Evolutionary conservation across 2,888 invertebrate genomes (phyloP).

Genomic region (Petrolisthes manimaculis): DNA sequence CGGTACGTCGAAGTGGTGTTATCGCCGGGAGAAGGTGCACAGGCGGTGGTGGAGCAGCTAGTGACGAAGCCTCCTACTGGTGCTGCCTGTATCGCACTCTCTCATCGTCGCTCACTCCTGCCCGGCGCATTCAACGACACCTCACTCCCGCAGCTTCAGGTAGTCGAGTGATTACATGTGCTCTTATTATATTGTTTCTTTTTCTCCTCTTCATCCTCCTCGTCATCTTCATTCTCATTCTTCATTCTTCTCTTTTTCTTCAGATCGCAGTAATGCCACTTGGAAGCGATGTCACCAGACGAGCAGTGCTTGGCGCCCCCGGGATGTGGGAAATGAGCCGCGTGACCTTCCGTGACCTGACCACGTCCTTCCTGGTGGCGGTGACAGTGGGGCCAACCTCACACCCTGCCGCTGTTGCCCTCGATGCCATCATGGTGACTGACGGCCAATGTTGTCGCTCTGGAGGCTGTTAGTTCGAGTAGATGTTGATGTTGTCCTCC

Average conservation of each 20-base stretch:
- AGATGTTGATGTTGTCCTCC: too few relatives aligned
- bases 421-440: slow-evolving; percentile 47
- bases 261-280: slow-evolving; percentile 51
- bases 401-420: slow-evolving; percentile 28
- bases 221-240: neutral
- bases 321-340: slow-evolving; percentile 54
- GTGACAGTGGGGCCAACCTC: slow-evolving; percentile 47
- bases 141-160: slow-evolving; percentile 22
- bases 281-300: slow-evolving; percentile 19
- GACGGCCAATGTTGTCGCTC: slow-evolving; percentile 52
- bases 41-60: slow-evolving; percentile 34
- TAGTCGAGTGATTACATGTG: too few relatives aligned
- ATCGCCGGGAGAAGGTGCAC: slow-evolving; percentile 32
- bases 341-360: slow-evolving; percentile 41
- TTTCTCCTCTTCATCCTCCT: neutral
- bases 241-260: neutral
- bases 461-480: slow-evolving; percentile 36
- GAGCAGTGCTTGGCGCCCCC: slow-evolving; percentile 32
- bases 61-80: slow-evolving; percentile 30
- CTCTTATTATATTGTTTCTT: too few relatives aligned
- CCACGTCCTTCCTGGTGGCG: slow-evolving; percentile 50
- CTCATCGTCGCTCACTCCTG: slow-evolving; percentile 35
- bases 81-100: slow-evolving; percentile 35
- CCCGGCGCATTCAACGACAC: neutral
- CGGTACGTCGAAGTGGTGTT: slow-evolving; percentile 22